Conservation (phyloP, 2,113 vertebrate species). For the Beaufortia kweichowensis region DNA sequence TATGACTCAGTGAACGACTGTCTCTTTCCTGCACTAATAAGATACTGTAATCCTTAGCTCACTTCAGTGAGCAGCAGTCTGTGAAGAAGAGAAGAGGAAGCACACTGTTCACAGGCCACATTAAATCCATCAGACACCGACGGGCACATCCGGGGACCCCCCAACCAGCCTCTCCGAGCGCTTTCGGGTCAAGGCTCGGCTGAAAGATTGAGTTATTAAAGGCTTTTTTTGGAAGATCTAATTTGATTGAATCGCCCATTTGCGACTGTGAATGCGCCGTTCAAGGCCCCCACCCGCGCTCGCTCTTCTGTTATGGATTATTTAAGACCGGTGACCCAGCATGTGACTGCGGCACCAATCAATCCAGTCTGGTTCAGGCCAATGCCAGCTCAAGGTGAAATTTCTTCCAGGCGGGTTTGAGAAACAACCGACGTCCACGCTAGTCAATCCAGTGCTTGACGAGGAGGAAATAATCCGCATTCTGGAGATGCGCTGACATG, state of each 20-base stretch:
- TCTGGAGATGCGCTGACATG: neutral
- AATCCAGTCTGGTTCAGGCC: slow-evolving; percentile 64
- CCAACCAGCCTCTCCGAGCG: slow-evolving; percentile 58
- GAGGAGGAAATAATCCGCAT: neutral
- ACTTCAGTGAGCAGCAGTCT: slow-evolving; percentile 22
- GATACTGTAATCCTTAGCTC: slow-evolving; percentile 24
- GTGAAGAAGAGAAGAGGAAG: slow-evolving; percentile 8
- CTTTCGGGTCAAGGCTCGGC: slow-evolving; percentile 73
- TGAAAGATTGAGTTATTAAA: slow-evolving; percentile 61
- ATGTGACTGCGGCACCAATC: slow-evolving; percentile 68
- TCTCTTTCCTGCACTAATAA: slow-evolving; percentile 31
- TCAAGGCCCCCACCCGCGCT: slow-evolving; percentile 67
- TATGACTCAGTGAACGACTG: slow-evolving; percentile 13
- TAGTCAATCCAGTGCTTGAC: slow-evolving; percentile 1
- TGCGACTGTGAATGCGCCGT: slow-evolving; percentile 62
- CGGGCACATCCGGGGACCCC: neutral
- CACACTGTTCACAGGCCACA: slow-evolving; percentile 9
- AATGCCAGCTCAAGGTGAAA: slow-evolving; percentile 71
- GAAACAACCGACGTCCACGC: neutral
- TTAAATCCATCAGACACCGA: slow-evolving; percentile 21
- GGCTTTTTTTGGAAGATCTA: slow-evolving; percentile 63
- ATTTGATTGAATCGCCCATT: slow-evolving; percentile 76
- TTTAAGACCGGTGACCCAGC: slow-evolving; percentile 72
- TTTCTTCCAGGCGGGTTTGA: neutral
- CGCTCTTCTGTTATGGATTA: slow-evolving; percentile 70